Evolutionary conservation across 1,140 invertebrate genomes (phyloP).

Genomic region (Drosophila obscura): DNA sequence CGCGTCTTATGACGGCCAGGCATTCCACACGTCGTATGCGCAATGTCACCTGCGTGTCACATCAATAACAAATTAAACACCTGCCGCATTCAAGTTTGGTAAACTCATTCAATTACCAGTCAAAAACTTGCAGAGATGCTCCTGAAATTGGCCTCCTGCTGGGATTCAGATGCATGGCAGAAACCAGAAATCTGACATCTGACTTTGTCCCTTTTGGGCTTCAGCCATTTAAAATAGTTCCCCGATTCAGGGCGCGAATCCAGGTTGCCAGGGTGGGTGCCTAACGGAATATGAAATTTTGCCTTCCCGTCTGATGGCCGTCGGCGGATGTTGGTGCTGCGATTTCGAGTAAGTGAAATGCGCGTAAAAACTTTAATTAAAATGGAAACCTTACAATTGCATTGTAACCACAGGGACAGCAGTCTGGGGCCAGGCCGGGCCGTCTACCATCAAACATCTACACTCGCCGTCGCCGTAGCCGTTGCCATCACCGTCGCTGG

Average conservation of each 20-base stretch:
- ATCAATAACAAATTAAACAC: conserved; percentile 71
- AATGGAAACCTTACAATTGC: conserved; percentile 80
- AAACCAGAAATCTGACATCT: conserved; percentile 14
- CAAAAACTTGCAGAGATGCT: conserved; percentile 51
- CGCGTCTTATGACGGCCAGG: conserved; percentile 7
- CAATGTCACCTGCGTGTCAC: conserved; percentile 34
- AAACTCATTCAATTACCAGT: conserved; percentile 62
- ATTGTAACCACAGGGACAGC: conserved; percentile 59
- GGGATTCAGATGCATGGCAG: neutral
- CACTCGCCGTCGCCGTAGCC: conserved; percentile 2
- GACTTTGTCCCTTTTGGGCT: conserved; percentile 11
- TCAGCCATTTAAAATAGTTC: conserved; percentile 44
- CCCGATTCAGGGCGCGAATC: conserved; percentile 6
- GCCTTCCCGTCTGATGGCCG: conserved; percentile 11
- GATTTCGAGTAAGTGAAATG: conserved; percentile 68
- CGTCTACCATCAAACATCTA: conserved; percentile 5
- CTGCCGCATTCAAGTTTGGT: conserved; percentile 31
- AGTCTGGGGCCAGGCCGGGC: conserved; percentile 6
- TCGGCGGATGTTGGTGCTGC: conserved; percentile 34
- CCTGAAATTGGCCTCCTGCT: conserved; percentile 27
- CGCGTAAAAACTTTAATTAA: conserved; percentile 79
- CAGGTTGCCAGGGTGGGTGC: conserved; percentile 27
- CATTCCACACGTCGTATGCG: conserved; percentile 32
- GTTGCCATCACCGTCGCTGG: no score
- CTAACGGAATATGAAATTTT: conserved; percentile 75